Base-by-base conservation (phyloP, 2,888 invertebrate genomes). In the Nephrocerus scutellatus region DNA sequence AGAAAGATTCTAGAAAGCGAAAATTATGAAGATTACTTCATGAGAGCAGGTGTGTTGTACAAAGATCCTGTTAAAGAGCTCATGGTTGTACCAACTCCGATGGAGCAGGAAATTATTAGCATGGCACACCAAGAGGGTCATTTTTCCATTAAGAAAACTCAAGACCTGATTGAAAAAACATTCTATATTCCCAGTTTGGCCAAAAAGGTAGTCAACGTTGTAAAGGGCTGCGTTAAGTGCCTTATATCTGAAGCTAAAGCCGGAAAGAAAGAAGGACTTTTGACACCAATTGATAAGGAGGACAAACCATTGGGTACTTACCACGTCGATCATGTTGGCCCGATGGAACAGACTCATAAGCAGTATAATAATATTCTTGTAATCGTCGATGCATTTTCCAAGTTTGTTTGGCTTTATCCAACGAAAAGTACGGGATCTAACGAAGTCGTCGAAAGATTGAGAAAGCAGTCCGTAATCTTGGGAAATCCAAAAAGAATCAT, bases 351-450 rank as follows among this genome's bases (percentile, higher is more conserved):
- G 9, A 62, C 58, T 0, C 49, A 44, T 2, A 60, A 60, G 39
- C 36, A 43, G 12, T 60, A 60, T 23, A 57, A 57, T 24, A 47
- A 63, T 30, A 53, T 63, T 1, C 46, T 64, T 0, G 55, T 57
- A 0, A 33, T 60, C 1, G 39, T 62, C 0, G 61, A 61, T 47
- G 55, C 39, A 2, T 62, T 57, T 25, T 56, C 57, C 0, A 63
- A 62, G 28, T 62, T 60, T 46, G 42, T 43, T 0, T 63, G 63
- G 60, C n/a, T 63, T 1, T 62, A 49, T 30, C 59, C 61, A 1
- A 49, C 45, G 1, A 60, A 56, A 35, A 44, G 46, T 3, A 52
- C 50, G 2, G 42, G 50, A 1, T 35, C 48, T 3, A 14, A 36
- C 4, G 34, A 13, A 4, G 12, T 34, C 15, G 30, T 16, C 30